Evolutionary conservation across 2,113 vertebrate genomes (phyloP).

Genomic region (Spermophilus dauricus): DNA sequence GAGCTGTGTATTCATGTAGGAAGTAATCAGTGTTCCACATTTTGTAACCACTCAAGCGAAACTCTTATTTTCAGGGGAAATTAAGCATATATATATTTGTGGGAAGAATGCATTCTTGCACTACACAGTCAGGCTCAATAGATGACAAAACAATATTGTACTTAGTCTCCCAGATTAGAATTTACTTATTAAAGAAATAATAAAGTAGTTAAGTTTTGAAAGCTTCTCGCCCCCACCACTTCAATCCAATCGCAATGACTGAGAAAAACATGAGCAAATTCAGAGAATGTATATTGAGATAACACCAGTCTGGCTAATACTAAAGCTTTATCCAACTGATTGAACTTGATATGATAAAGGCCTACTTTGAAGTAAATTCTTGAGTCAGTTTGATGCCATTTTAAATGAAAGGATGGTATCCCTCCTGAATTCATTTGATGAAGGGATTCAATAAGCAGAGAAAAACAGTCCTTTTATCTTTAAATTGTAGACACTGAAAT

Average conservation of each 20-base stretch:
- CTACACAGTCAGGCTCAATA: neutral
- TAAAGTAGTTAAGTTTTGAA: constrained; percentile 40
- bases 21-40: constrained; percentile 57
- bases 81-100: constrained; percentile 60
- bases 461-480: neutral
- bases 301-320: neutral
- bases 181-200: constrained; percentile 66
- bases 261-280: constrained; percentile 42
- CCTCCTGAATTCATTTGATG: constrained; percentile 17
- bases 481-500: neutral
- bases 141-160: constrained; percentile 53
- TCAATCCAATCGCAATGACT: neutral
- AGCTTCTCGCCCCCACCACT: neutral
- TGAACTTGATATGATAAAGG: constrained; percentile 16
- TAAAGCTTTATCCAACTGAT: constrained; percentile 36
- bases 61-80: constrained; percentile 60
- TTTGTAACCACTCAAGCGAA: constrained; percentile 52
- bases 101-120: neutral
- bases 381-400: neutral
- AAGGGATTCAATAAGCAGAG: neutral
- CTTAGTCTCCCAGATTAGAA: neutral
- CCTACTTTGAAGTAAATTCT: constrained; percentile 28
- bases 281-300: constrained; percentile 30
- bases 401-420: neutral
- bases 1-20: constrained; percentile 40